A percentile compares a stretch with the other conserved stretches of the same genome.
These are phyloP conservation scores for Choloepus didactylus DNA, from an alignment of 2,797 vertebrate genomes.

Conservation along the genomic window DNA sequence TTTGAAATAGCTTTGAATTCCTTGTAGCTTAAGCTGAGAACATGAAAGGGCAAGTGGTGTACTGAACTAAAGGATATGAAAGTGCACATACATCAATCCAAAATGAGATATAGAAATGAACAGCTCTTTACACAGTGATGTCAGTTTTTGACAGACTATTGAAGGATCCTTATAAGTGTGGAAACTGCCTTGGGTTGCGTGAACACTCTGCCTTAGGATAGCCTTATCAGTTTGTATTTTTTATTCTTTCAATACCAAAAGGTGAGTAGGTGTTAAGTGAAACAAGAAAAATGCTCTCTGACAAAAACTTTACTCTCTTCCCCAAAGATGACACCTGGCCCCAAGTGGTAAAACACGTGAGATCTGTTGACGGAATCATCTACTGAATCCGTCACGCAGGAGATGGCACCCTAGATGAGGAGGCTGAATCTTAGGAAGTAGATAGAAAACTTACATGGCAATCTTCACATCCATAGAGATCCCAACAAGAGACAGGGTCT, in stretches of 20 bases:
- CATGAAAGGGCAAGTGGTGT: constrained; percentile 90
- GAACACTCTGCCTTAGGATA: constrained; percentile 76
- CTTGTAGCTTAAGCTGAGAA: constrained; percentile 88
- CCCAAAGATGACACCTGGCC: constrained; percentile 77
- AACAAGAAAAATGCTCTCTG: constrained; percentile 69
- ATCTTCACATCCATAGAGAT: constrained; percentile 66
- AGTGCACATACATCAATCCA: constrained; percentile 85
- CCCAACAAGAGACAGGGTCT: constrained; percentile 70
- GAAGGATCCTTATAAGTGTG: constrained; percentile 83
- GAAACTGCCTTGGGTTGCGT: constrained; percentile 69
- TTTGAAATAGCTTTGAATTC: constrained; percentile 91
- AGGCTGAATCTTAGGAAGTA: constrained; percentile 71
- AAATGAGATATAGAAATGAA: constrained; percentile 86
- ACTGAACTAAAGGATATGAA: constrained; percentile 87
- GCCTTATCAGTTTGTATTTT: constrained; percentile 79
- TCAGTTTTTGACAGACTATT: constrained; percentile 86
- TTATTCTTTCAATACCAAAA: constrained; percentile 81
- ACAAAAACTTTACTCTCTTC: constrained; percentile 72
- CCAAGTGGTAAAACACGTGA: constrained; percentile 65
- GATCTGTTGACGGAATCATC: constrained; percentile 74
- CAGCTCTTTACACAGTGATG: constrained; percentile 81
- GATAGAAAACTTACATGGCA: constrained; percentile 71
- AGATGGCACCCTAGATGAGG: constrained; percentile 58
- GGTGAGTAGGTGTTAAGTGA: constrained; percentile 83
- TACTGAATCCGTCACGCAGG: constrained; percentile 73